Percentiles rank a stretch among this genome's conserved stretches.
Evolutionary conservation across 2,797 vertebrate species (phyloP).

Genomic region (Echeneis naucrates): DNA sequence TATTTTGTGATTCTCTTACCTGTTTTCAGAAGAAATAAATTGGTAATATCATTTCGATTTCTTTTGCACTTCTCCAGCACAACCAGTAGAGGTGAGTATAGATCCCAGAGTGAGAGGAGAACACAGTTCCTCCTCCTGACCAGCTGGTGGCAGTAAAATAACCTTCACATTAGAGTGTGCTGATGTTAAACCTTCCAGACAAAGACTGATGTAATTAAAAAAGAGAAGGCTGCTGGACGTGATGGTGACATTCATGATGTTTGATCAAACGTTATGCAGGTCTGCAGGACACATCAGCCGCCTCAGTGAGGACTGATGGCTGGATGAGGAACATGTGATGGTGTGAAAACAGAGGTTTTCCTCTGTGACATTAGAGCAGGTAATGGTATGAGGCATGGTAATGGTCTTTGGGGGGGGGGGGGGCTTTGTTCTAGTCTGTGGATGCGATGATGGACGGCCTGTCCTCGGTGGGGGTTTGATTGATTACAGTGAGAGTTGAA

Average conservation of each 20-base stretch:
- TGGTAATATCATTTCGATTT: background rate
- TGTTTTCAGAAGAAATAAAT: too few relatives aligned
- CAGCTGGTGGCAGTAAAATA: slow-evolving; percentile 22
- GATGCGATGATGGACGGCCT: background rate
- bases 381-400: slow-evolving; percentile 22
- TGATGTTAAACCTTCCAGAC: slow-evolving; percentile 26
- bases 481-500: background rate
- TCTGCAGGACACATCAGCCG: background rate
- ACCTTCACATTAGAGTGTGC: background rate
- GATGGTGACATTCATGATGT: background rate
- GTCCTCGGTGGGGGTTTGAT: too few relatives aligned
- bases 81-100: slow-evolving; percentile 45
- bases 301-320: background rate
- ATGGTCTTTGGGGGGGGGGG: background rate
- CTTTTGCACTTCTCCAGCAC: accelerated
- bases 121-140: slow-evolving; percentile 35
- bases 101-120: background rate
- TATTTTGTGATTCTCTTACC: too few relatives aligned
- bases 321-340: slow-evolving; percentile 4
- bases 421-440: slow-evolving; percentile 19
- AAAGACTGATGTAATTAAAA: slow-evolving; percentile 29
- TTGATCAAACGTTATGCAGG: background rate
- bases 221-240: background rate
- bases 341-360: slow-evolving; percentile 10
- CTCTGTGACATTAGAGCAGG: slow-evolving; percentile 1